These are phyloP conservation scores for Pardosa pseudoannulata DNA, from an alignment of 2,888 invertebrate species.

Conservation along the genomic window DNA sequence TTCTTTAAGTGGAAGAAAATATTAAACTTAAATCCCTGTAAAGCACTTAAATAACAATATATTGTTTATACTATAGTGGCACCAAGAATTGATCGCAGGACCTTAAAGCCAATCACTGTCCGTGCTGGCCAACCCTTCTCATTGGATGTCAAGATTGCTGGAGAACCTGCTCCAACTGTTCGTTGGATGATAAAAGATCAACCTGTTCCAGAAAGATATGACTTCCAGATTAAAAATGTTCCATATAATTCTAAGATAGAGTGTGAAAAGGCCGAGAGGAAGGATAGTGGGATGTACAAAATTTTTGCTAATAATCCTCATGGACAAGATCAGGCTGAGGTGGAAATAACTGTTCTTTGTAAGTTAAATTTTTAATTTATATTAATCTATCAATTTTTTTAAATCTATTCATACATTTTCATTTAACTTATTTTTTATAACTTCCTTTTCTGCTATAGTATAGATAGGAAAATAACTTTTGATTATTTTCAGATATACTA, in stretches of 20 bases:
- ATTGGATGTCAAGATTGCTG: slow-evolving; percentile 94
- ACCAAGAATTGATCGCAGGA: slow-evolving; percentile 83
- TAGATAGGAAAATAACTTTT: no score
- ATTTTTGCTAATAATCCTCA: slow-evolving; percentile 91
- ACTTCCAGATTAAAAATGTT: slow-evolving; percentile 81
- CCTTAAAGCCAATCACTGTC: slow-evolving; percentile 90
- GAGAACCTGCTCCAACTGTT: slow-evolving; percentile 95
- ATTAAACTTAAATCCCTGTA: no score
- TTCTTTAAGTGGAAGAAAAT: no score
- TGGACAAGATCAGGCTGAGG: slow-evolving; percentile 91
- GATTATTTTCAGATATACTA: no score
- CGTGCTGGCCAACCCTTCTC: slow-evolving; percentile 95
- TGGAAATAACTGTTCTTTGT: slow-evolving; percentile 82
- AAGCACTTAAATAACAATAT: neutral
- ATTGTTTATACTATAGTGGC: slow-evolving; percentile 80
- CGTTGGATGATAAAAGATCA: slow-evolving; percentile 91
- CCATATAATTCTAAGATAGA: slow-evolving; percentile 92
- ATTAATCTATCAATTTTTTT: no score
- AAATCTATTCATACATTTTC: no score
- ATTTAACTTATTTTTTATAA: no score
- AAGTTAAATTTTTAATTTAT: slow-evolving; percentile 24
- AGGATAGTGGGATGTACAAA: slow-evolving; percentile 92
- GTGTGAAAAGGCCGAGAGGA: slow-evolving; percentile 89
- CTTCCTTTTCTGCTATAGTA: no score
- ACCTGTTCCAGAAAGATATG: slow-evolving; percentile 79